A percentile compares a stretch with the other conserved stretches of the same genome.
Conservation (phyloP, 2,888 invertebrate species). For the Apamea anceps region DNA sequence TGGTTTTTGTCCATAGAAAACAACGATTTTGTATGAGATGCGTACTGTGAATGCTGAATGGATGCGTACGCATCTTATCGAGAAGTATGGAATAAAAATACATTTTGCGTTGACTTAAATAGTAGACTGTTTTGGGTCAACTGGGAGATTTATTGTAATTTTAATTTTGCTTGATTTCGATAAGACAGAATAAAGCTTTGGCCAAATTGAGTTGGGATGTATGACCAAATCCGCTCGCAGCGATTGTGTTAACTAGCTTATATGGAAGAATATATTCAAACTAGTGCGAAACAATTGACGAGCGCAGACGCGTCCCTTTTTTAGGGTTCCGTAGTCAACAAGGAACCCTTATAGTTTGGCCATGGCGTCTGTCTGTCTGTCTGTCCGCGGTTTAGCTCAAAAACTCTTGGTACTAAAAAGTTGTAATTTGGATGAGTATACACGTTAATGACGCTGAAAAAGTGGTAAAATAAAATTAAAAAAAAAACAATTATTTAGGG, state of each 20-base stretch:
- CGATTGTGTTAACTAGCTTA: not conserved
- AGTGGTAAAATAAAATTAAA: too few relatives aligned
- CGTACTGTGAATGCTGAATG: too few relatives aligned
- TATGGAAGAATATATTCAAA: not conserved
- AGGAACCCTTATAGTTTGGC: too few relatives aligned
- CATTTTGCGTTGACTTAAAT: not conserved
- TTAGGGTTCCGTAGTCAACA: too few relatives aligned
- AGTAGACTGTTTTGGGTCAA: not conserved
- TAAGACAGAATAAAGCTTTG: not conserved
- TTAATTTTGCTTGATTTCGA: not conserved
- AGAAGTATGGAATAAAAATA: not conserved
- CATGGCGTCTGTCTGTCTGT: too few relatives aligned
- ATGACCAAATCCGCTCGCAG: not conserved
- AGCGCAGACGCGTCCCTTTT: not conserved
- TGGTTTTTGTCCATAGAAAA: too few relatives aligned
- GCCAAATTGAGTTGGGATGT: not conserved
- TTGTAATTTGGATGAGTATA: too few relatives aligned
- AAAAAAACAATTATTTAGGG: too few relatives aligned
- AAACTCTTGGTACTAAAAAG: too few relatives aligned
- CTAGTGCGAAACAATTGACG: not conserved
- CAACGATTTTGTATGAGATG: too few relatives aligned
- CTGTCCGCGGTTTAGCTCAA: too few relatives aligned
- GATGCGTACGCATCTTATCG: not conserved
- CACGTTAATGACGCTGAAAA: too few relatives aligned
- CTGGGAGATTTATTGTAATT: not conserved